Percentiles rank a stretch among this genome's conserved stretches.
Evolutionary conservation across 2,797 vertebrate genomes (phyloP).

Genomic region (Nannoperca australis): DNA sequence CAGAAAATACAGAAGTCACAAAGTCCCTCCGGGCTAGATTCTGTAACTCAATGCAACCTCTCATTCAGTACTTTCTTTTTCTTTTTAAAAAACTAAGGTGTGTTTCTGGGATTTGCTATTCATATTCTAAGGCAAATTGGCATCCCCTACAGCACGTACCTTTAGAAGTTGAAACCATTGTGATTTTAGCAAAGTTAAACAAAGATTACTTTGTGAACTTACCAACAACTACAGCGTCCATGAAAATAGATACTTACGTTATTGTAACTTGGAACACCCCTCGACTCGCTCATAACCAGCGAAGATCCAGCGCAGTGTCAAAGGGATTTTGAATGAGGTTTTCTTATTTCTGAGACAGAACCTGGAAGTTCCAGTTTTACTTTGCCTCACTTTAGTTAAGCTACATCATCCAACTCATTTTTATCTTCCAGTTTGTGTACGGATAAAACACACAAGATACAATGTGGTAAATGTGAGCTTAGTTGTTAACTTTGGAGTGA

Average conservation of each 20-base stretch:
- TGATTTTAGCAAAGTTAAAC: not conserved
- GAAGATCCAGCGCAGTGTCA: not conserved
- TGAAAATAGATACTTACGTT: no score
- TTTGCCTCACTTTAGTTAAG: not conserved
- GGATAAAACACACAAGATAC: not conserved
- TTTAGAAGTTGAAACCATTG: not conserved
- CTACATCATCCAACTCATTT: not conserved
- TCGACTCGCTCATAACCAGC: not conserved
- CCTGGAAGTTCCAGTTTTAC: not conserved
- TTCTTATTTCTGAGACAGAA: not conserved
- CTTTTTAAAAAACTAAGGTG: not conserved
- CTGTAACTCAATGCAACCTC: not conserved
- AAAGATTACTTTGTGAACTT: not conserved
- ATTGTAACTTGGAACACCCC: no score
- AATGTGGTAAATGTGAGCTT: not conserved
- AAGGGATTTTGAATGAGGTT: not conserved
- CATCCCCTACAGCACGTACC: not conserved
- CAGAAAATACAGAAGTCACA: not conserved
- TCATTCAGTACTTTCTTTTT: not conserved
- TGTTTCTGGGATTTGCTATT: not conserved
- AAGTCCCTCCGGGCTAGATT: not conserved
- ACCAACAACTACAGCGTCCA: no score
- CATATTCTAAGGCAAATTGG: not conserved
- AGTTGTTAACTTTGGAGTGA: not conserved
- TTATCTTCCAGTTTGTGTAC: not conserved